Evolutionary conservation across 2,113 vertebrate species (phyloP).

Genomic region (Passerina amoena): DNA sequence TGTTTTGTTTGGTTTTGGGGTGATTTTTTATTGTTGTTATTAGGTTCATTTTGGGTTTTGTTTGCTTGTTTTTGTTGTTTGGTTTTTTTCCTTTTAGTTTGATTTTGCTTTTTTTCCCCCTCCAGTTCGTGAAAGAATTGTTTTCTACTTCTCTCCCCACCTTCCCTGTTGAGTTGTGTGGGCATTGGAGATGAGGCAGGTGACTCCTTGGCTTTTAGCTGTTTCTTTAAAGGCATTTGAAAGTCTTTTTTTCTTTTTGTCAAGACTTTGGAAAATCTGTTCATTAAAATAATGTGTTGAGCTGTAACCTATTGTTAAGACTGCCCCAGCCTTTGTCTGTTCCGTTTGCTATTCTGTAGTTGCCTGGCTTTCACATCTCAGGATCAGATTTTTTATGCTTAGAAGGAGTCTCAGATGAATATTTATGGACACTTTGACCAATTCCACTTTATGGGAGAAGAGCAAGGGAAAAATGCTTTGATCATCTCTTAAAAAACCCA

Average conservation of each 20-base stretch:
- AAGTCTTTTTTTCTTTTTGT: background rate
- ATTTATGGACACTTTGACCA: background rate
- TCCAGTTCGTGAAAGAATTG: background rate
- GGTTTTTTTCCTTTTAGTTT: background rate
- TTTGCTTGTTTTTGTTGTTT: no score
- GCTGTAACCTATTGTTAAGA: background rate
- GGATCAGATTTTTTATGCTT: background rate
- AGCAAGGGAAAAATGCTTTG: background rate
- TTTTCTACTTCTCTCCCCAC: background rate
- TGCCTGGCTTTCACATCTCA: background rate
- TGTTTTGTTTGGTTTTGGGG: no score
- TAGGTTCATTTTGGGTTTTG: no score
- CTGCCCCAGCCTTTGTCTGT: background rate
- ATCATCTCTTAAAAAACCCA: background rate
- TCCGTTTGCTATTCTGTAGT: background rate
- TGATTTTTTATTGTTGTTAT: no score
- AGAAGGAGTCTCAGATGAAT: background rate
- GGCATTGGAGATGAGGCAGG: background rate
- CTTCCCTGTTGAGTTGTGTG: background rate
- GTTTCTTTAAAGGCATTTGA: background rate
- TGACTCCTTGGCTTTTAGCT: background rate
- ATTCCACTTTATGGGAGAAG: background rate
- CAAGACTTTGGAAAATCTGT: background rate
- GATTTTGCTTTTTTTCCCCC: background rate
- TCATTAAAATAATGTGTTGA: background rate